Conservation (phyloP, 2,113 vertebrate genomes). For the Oceanodroma tethys region DNA sequence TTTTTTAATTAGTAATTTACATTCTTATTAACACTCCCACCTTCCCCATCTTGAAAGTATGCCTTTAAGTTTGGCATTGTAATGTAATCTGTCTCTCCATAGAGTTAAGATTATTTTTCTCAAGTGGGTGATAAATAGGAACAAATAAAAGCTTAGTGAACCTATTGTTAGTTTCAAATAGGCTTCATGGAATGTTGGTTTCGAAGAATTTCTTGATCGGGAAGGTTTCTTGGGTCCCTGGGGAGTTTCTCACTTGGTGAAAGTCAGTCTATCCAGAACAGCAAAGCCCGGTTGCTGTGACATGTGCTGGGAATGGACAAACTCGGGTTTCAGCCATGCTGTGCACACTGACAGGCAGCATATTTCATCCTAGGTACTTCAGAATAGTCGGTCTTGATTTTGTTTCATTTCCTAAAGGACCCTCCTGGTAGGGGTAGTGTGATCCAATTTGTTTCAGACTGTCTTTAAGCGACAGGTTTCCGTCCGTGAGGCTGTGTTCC, state of each 20-base stretch:
- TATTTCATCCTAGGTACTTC: not conserved
- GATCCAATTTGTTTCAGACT: not conserved
- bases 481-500: rapidly evolving
- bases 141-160: not conserved
- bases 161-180: not conserved
- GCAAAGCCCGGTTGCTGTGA: not conserved
- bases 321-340: not conserved
- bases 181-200: not conserved
- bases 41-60: not conserved
- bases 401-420: not conserved
- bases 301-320: not conserved
- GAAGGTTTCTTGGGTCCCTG: not conserved
- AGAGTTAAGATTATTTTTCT: not conserved
- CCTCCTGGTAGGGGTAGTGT: rapidly evolving
- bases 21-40: not conserved
- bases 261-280: not conserved
- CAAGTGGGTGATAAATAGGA: not conserved
- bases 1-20: not conserved
- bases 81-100: not conserved
- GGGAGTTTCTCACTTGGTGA: not conserved
- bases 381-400: not conserved
- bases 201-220: not conserved
- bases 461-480: rapidly evolving
- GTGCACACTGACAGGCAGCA: not conserved
- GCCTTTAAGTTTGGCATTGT: not conserved